phyloP scores from a whole-genome alignment of 2,113 vertebrate species.

The Nycticryphes semicollaris region DNA sequence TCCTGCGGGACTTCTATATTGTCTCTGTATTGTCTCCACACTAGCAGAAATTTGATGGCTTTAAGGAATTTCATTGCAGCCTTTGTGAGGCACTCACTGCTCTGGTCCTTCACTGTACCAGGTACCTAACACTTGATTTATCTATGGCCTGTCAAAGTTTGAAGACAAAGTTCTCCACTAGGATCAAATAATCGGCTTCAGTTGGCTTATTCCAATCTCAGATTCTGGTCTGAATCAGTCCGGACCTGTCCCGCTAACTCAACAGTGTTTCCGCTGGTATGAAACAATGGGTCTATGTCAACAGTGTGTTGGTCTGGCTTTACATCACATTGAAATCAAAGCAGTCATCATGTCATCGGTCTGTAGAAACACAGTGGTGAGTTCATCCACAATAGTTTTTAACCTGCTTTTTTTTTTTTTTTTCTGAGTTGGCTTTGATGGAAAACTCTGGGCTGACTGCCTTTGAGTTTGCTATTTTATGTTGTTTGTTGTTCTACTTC shows the following conservation, averaged over 20 bases:
- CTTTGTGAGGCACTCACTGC: fast-evolving
- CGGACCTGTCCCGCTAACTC: neutral
- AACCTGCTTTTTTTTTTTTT: neutral
- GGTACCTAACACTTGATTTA: neutral
- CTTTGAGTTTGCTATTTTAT: constrained; percentile 14
- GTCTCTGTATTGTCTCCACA: neutral
- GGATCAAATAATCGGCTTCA: neutral
- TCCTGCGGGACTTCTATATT: neutral
- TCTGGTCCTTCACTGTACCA: neutral
- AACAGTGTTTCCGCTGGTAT: neutral
- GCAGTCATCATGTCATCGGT: constrained; percentile 30
- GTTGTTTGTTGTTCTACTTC: constrained; percentile 53
- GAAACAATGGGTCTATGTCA: constrained; percentile 39
- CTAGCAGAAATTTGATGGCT: neutral
- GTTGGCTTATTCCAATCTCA: neutral
- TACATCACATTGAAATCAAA: constrained; percentile 20
- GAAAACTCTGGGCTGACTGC: constrained; percentile 14
- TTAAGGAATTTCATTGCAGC: neutral
- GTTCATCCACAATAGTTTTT: neutral
- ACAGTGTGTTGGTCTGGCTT: neutral
- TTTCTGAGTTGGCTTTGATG: neutral
- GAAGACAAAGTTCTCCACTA: neutral
- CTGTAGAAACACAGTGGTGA: neutral
- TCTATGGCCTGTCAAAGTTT: neutral
- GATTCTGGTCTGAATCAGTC: constrained; percentile 34